Base-by-base conservation (phyloP, 2,888 invertebrate genomes). In the Caenorhabditis sp. region DNA sequence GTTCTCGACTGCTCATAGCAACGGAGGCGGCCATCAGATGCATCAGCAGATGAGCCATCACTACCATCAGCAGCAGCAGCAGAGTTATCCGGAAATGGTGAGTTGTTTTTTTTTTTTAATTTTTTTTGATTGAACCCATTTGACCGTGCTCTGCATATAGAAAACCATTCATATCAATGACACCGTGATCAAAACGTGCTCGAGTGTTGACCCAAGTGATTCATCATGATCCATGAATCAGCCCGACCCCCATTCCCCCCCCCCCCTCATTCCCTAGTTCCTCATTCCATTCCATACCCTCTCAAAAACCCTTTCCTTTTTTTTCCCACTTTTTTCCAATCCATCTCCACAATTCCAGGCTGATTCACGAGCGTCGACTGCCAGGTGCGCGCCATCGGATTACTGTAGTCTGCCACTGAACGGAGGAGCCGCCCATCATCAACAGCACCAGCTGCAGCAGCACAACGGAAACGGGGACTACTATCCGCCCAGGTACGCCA, bases 1-100 rank as follows among this genome's bases (percentile, higher is more conserved):
- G 69, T 94, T 94, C 72, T 71, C 61, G 13, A 40, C 24, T 44
- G 15, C 18, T 20, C 40, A 51, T 32, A 50, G 8, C 20, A 32
- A 50, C 13, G 22, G 35, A 13, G 13, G n/a, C 20, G 28, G 8
- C n/a, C 20, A 18, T 3, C n/a, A 47, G 18, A 11, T 13, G 20
- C 44, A 22, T 2, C 26, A 22, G 1, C 47, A 18, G 15, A 28
- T 2, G 44, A 37, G 18, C 61, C 67, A n/a, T 1, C 40, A 55
- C 15, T 55, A 77, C 24, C 64, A 62, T 22, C 67, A 68, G 55
- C 76, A 76, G 50, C 65, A 67, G 44, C 76, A 76, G 51, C 76
- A 76, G 55, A 76, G 40, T 53, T 72, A 72, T 62, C 50, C 74
- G 0, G 80, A 80, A 44, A 70, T 74, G 64, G 79, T 82, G 32